Evolutionary conservation across 2,113 vertebrate species (phyloP), one percentile per base, ranked within the genome.

Genomic region (Platichthys flesus): DNA sequence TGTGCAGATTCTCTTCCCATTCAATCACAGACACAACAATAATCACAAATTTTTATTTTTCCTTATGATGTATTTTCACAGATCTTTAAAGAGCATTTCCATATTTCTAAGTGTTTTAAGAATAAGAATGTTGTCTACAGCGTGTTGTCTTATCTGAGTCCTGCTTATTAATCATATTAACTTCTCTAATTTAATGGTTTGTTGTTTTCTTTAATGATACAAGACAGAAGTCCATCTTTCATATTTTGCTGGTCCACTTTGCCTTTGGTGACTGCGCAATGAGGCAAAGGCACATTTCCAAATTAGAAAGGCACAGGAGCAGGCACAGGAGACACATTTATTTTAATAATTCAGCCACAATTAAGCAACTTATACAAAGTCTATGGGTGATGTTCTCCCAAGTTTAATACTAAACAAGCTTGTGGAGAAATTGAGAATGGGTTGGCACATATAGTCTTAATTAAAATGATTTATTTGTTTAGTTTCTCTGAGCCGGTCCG

Each of bases 391-490:
- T 42, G 45, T 24, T 76, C 49, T 71, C 8, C 18, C 2, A 49
- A 69, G 40, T 65, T 49, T 57, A 52, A 20, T 40, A 16, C 57
- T 28, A 45, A 63, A 20, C 49, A 24, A 20, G 14, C 23, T 24
- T 24, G 16, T 10, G 31, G 52, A 77, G 54, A 67, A 45, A 26
- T 26, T 67, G n/a, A 58, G 18, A 73, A 57, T 37, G 4, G 3
- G 28, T 5, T n/a, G n/a, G 26, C 40, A 24, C 7, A 67, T 67
- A 31, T 14, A 9, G 12, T 69, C 37, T 65, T 74, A 62, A 83
- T 86, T 86, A 70, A 12, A 67, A 55, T 24, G 35, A 86, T 73
- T 69, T 82, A 76, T 72, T 65, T 31, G 52, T 31, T 20, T 31
- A 40, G 24, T 70, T 69, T 42, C 45, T 47, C 37, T 20, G 15